Percentiles rank a stretch among this genome's conserved stretches.
phyloP scores from a whole-genome alignment of 2,888 invertebrate genomes.

The Prostheceraeus crozeri region DNA sequence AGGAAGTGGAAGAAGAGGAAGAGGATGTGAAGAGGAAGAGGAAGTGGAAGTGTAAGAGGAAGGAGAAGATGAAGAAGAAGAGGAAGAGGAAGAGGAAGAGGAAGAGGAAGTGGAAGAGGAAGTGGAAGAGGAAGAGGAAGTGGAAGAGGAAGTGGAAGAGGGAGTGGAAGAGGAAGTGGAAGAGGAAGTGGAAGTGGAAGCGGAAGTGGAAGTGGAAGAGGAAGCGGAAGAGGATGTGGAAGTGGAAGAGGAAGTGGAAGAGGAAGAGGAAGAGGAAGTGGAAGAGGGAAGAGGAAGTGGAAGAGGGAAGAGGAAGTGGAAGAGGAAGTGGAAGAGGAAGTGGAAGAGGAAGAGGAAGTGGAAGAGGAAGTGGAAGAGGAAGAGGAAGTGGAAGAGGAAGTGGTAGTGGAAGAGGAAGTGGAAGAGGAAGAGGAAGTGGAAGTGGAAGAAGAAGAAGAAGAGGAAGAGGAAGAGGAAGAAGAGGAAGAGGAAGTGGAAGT shows the following conservation, averaged over 20 bases:
- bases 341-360: constrained; percentile 23
- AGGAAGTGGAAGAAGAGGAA: neutral
- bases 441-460: constrained; percentile 34
- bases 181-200: constrained; percentile 24
- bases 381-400: constrained; percentile 29
- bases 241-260: neutral
- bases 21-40: neutral
- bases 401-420: neutral
- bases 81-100: too few species aligned
- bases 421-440: neutral
- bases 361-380: constrained; percentile 32
- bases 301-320: constrained; percentile 27
- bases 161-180: constrained; percentile 21
- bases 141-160: constrained; percentile 18
- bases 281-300: constrained; percentile 3
- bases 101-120: too few species aligned
- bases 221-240: neutral
- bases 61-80: too few species aligned
- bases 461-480: constrained; percentile 32
- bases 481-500: constrained; percentile 31
- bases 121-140: constrained; percentile 14
- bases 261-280: neutral
- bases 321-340: constrained; percentile 32
- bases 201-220: neutral
- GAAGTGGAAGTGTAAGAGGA: too few species aligned